Evolutionary conservation across 2,113 vertebrate species (phyloP).

Genomic region (Microtus pennsylvanicus): DNA sequence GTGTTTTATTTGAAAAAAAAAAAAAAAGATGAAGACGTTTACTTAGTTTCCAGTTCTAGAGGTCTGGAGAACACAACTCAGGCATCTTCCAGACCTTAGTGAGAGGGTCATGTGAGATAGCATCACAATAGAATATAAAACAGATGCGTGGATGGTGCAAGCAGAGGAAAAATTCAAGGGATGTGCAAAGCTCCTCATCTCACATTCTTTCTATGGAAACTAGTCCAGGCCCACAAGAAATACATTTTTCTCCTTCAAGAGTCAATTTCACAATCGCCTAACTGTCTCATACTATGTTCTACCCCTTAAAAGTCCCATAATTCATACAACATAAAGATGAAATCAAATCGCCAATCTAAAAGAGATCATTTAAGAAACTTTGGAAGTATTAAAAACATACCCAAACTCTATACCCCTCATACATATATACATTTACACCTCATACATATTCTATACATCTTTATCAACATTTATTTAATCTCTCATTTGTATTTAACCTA

Average conservation of each 20-base stretch:
- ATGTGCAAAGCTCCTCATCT: background rate
- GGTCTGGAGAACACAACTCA: background rate
- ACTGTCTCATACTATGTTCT: background rate
- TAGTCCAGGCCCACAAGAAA: background rate
- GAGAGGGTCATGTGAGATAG: background rate
- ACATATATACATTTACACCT: too few species aligned
- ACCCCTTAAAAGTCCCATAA: too few species aligned
- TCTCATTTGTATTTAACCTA: background rate
- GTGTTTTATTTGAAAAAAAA: background rate
- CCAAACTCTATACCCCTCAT: too few species aligned
- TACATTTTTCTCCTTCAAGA: background rate
- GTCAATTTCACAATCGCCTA: too few species aligned
- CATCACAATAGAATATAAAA: background rate
- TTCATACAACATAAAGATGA: background rate
- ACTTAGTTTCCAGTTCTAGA: background rate
- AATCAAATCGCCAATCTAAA: too few species aligned
- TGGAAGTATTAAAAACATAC: background rate
- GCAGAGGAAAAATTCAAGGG: background rate
- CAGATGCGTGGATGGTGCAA: accelerated
- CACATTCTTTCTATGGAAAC: background rate
- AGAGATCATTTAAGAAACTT: too few species aligned
- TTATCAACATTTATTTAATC: background rate
- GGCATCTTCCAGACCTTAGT: background rate
- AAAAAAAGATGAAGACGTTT: background rate
- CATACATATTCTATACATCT: background rate